Evolutionary conservation across 2,113 vertebrate genomes (phyloP).

Genomic region (Poecile atricapillus): DNA sequence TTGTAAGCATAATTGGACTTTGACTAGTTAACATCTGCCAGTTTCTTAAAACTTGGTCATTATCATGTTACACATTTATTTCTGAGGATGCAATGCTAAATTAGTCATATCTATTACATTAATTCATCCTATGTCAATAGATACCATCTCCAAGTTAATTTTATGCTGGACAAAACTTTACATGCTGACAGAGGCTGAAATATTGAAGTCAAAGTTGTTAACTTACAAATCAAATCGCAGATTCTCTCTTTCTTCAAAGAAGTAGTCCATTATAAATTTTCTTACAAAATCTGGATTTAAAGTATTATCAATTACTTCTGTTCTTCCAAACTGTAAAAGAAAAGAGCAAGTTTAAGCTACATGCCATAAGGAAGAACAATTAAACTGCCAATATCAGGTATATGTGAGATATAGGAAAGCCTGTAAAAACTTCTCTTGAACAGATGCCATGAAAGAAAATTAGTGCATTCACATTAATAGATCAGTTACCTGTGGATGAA

Average conservation of each 20-base stretch:
- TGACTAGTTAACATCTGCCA: not conserved
- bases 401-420: not conserved
- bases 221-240: constrained; percentile 97
- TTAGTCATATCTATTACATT: not conserved
- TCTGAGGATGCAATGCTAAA: not conserved
- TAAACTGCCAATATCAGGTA: not conserved
- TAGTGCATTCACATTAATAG: not conserved
- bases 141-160: not conserved
- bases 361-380: not conserved
- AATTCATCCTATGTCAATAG: not conserved
- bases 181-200: not conserved
- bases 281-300: constrained; percentile 97
- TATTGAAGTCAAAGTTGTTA: not conserved
- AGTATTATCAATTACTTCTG: constrained; percentile 98
- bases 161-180: not conserved
- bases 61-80: not conserved
- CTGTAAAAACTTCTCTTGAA: not conserved
- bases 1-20: not conserved
- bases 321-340: constrained; percentile 89
- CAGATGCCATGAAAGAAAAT: not conserved
- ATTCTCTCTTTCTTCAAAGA: constrained; percentile 97
- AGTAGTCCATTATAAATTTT: constrained; percentile 98
- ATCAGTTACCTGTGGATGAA: not conserved
- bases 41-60: not conserved
- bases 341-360: not conserved